Base-by-base conservation (phyloP, 2,888 invertebrate species). In the Parnassius glacialis region DNA sequence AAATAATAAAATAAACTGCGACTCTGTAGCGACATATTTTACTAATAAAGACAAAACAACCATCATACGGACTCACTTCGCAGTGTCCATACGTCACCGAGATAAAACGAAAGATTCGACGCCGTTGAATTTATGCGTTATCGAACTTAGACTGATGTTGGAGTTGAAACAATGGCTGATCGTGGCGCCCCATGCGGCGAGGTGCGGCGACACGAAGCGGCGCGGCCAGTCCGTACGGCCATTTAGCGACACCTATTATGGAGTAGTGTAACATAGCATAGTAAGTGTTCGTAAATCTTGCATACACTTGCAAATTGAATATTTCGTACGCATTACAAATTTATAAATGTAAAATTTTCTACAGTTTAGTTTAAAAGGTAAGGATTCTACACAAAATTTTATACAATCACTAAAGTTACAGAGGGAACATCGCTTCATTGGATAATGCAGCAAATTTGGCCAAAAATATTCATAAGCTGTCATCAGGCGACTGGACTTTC, bases 381-480 rank as follows among this genome's bases (percentile, higher is more conserved):
- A 47, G 52, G 50, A 54, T n/a, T 52, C 16, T 47, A 68, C 67
- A 66, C 62, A 70, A 72, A 70, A 67, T 67, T 69, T 73, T 83
- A 82, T 80, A 79, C 76, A 66, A 70, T 74, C 72, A 76, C 76
- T 83, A 81, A 85, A 84, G 79, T 81, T 83, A 77, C 85, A 85
- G 78, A 81, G 79, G 74, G 77, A 82, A 79, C 76, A 78, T 79
- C 76, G 76, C 76, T 76, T 73, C 79, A 80, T 81, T 81, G 77
- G 83, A 80, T 80, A 79, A 85, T 78, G 81, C 83, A 70, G 78
- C 70, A 82, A 82, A 83, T 87, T 88, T 85, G 82, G 89, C 84
- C 88, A 87, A 87, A 90, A 90, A 90, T 90, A 90, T 91, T 91
- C 90, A 90, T 90, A 90, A 89, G 89, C 89, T 90, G 90, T 90